phyloP scores from a whole-genome alignment of 64 coral and sea anemone species.

The Pocillopora verrucosa region DNA sequence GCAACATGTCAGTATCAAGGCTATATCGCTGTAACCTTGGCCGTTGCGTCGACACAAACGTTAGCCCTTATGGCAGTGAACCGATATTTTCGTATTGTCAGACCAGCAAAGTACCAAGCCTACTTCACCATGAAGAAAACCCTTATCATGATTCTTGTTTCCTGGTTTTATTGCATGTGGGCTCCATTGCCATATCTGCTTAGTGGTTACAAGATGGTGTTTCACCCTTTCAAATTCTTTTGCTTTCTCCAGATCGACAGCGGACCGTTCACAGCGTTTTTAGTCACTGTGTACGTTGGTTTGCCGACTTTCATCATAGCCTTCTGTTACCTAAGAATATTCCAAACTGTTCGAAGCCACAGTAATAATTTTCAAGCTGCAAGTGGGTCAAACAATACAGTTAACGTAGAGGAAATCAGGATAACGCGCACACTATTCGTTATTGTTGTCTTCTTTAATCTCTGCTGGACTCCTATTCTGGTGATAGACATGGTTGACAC shows the following conservation, averaged over 20 bases:
- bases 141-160: constrained; percentile 28
- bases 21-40: constrained; percentile 52
- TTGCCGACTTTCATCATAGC: constrained; percentile 61
- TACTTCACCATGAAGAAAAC: constrained; percentile 56
- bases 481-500: constrained; percentile 65
- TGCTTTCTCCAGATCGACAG: constrained; percentile 50
- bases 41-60: constrained; percentile 57
- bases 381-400: neutral
- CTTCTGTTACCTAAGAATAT: constrained; percentile 73
- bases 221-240: constrained; percentile 73
- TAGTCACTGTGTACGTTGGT: constrained; percentile 33
- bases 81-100: constrained; percentile 69
- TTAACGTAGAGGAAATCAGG: constrained; percentile 72
- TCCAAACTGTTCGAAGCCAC: constrained; percentile 57
- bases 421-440: constrained; percentile 70
- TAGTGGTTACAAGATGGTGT: constrained; percentile 62
- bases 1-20: constrained; percentile 71
- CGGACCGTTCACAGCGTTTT: constrained; percentile 20
- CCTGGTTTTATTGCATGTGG: constrained; percentile 41
- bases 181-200: constrained; percentile 55
- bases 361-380: constrained; percentile 57
- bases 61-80: constrained; percentile 66
- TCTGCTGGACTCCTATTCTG: constrained; percentile 65
- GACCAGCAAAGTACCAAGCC: constrained; percentile 26
- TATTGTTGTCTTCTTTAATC: constrained; percentile 57